Conservation (phyloP, 2,113 vertebrate genomes). For the Sula dactylatra region DNA sequence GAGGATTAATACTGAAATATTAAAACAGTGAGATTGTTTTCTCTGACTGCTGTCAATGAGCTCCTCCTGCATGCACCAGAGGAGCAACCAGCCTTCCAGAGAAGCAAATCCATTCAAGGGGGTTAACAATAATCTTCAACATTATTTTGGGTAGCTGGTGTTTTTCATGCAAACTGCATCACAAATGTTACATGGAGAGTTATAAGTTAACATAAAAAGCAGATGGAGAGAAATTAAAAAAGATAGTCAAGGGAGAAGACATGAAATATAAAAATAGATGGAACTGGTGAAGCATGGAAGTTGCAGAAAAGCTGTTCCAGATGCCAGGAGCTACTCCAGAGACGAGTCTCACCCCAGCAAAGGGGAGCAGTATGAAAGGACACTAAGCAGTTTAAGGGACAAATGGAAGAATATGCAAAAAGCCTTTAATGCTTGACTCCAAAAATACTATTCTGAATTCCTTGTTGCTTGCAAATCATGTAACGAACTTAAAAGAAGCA, state of each 20-base stretch:
- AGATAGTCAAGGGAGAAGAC: constrained; percentile 60
- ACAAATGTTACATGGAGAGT: constrained; percentile 32
- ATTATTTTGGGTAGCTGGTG: neutral
- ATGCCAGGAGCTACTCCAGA: constrained; percentile 54
- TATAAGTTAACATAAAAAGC: constrained; percentile 68
- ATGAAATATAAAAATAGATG: constrained; percentile 69
- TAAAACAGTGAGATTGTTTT: neutral
- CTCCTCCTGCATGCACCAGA: neutral
- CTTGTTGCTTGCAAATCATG: neutral
- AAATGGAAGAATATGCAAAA: neutral
- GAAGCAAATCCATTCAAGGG: neutral
- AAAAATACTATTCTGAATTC: neutral
- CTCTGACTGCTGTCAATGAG: neutral
- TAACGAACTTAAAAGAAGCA: neutral
- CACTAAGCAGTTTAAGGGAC: neutral
- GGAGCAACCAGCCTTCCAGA: neutral
- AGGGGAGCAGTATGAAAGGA: neutral
- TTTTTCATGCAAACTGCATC: constrained; percentile 9
- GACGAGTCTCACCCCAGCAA: neutral
- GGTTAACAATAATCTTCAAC: neutral
- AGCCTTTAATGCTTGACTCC: neutral
- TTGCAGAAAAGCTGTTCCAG: constrained; percentile 57
- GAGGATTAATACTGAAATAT: neutral
- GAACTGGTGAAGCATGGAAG: constrained; percentile 65
- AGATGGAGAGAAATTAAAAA: constrained; percentile 70